Conservation (phyloP, 2,888 invertebrate species). For the Aporophyla nigra region DNA sequence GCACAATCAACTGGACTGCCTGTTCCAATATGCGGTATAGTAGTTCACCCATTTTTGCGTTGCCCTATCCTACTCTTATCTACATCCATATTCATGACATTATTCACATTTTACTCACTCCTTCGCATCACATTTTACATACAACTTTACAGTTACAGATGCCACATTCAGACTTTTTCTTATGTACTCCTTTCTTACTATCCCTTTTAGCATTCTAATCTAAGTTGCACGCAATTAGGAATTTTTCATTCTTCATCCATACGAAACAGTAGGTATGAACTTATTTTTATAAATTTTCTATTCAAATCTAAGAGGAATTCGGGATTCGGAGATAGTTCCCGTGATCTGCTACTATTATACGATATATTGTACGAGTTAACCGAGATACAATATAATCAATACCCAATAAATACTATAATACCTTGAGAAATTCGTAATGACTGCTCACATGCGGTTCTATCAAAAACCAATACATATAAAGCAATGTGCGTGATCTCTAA, state of each 20-base stretch:
- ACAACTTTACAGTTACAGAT: no score
- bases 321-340: not conserved
- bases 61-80: not conserved
- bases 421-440: slow-evolving; percentile 8
- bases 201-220: not conserved
- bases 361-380: not conserved
- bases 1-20: no score
- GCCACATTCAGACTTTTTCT: no score
- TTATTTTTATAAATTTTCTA: not conserved
- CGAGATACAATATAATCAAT: not conserved
- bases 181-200: no score
- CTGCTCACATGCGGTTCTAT: slow-evolving; percentile 17
- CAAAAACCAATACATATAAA: slow-evolving; percentile 36
- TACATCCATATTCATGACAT: no score
- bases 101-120: no score
- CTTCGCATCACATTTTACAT: not conserved
- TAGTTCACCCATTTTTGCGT: not conserved
- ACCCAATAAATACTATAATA: not conserved
- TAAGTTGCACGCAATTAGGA: not conserved
- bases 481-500: slow-evolving; percentile 46
- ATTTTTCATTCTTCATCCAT: not conserved
- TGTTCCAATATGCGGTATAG: no score
- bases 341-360: not conserved
- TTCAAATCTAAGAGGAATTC: not conserved
- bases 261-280: not conserved